phyloP scores from a whole-genome alignment of 2,888 invertebrate species.

The Hirtodrosophila confusa region DNA sequence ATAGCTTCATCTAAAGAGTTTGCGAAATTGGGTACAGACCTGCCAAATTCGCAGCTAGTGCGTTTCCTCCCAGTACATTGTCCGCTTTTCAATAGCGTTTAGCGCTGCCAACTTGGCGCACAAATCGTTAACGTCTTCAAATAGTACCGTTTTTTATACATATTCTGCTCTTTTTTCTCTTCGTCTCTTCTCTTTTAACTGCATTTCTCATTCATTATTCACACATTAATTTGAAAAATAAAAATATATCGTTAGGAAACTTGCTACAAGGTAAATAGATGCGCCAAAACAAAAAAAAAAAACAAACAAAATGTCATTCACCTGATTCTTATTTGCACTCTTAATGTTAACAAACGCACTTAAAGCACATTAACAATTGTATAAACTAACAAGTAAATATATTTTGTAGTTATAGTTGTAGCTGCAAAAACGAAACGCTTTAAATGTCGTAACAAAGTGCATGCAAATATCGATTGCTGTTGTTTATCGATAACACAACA shows the following conservation, averaged over 20 bases:
- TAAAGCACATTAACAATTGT: conserved; percentile 19
- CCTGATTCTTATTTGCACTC: conserved; percentile 41
- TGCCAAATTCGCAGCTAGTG: conserved; percentile 32
- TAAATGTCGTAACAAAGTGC: conserved; percentile 64
- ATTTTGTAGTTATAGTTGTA: conserved; percentile 36
- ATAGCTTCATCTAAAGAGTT: too few species aligned
- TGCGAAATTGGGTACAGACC: conserved; percentile 28
- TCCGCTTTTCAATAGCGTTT: conserved; percentile 25
- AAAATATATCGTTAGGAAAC: conserved; percentile 84
- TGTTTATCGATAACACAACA: conserved; percentile 9
- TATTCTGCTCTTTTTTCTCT: conserved; percentile 59
- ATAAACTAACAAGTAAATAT: conserved; percentile 16
- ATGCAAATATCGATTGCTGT: conserved; percentile 43
- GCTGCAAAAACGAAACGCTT: conserved; percentile 52
- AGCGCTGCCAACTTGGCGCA: conserved; percentile 34
- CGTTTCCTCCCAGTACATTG: conserved; percentile 15
- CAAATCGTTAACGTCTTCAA: conserved; percentile 40
- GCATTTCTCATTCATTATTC: conserved; percentile 48
- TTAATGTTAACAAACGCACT: conserved; percentile 31
- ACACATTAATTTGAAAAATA: conserved; percentile 30
- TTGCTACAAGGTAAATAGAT: conserved; percentile 86
- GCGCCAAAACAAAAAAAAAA: conserved; percentile 33
- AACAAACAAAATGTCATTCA: conserved; percentile 27
- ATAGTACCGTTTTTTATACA: conserved; percentile 32
- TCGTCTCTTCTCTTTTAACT: conserved; percentile 67